A percentile compares a stretch with the other conserved stretches of the same genome.
Conservation (phyloP, 2,888 invertebrate species). For the Agrypnus murinus region DNA sequence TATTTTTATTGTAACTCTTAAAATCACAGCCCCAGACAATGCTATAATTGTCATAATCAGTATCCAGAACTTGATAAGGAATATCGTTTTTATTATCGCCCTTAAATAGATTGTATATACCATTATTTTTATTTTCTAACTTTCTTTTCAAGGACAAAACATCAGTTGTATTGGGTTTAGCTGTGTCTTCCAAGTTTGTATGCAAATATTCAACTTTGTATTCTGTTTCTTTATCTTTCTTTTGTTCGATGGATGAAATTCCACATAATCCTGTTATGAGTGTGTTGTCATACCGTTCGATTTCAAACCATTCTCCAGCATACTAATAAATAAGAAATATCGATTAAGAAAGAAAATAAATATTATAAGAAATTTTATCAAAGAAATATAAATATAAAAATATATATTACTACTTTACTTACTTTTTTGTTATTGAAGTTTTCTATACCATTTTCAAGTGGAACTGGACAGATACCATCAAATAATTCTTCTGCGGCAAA, state of each 20-base stretch:
- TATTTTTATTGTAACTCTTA: constrained; percentile 6
- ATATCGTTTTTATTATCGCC: constrained; percentile 1
- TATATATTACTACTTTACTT: no score
- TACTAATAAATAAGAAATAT: not conserved
- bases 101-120: constrained; percentile 5
- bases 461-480: not conserved
- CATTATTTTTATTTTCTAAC: not conserved
- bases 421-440: no score
- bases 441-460: not conserved
- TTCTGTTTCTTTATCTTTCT: no score
- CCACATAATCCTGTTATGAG: constrained; percentile 6
- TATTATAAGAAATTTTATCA: no score
- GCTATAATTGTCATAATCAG: constrained; percentile 25
- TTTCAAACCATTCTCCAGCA: constrained; percentile 16
- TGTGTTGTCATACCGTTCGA: not conserved
- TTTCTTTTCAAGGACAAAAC: not conserved
- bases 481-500: not conserved
- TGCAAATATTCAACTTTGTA: not conserved
- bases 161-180: not conserved
- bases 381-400: not conserved
- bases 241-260: not conserved
- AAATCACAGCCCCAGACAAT: constrained; percentile 30
- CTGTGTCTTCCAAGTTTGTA: not conserved
- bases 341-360: not conserved
- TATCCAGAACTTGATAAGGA: constrained; percentile 19